A percentile compares a stretch with the other conserved stretches of the same genome.
These are phyloP conservation scores for Cynopterus sphinx DNA, from an alignment of 2,797 vertebrate genomes.

Conservation along the genomic window DNA sequence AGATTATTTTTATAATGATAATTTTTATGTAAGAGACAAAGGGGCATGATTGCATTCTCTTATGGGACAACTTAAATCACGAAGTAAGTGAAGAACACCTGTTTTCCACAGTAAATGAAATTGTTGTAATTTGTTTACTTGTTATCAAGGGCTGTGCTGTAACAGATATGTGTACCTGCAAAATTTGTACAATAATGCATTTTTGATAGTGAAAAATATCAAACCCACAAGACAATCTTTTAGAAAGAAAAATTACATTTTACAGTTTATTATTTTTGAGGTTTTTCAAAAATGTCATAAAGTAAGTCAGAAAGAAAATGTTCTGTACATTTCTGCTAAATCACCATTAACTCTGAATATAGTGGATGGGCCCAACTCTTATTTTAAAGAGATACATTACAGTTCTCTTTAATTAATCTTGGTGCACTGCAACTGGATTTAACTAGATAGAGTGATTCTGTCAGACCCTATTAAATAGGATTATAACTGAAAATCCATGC, in stretches of 20 bases:
- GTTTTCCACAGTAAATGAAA: neutral
- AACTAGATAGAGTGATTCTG: slow-evolving; percentile 76
- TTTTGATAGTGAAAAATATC: slow-evolving; percentile 1
- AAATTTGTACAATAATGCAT: neutral
- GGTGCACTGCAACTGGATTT: slow-evolving; percentile 66
- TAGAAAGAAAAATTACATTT: slow-evolving; percentile 61
- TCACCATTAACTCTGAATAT: slow-evolving; percentile 73
- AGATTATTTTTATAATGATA: neutral
- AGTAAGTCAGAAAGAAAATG: slow-evolving; percentile 59
- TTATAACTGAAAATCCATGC: slow-evolving; percentile 77
- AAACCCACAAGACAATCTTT: neutral
- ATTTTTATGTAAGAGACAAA: neutral
- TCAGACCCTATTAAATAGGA: slow-evolving; percentile 73
- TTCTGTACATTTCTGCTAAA: slow-evolving; percentile 55
- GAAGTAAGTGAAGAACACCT: neutral
- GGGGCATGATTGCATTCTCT: neutral
- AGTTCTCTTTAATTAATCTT: slow-evolving; percentile 78
- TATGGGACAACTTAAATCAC: neutral
- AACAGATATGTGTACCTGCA: neutral
- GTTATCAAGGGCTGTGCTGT: neutral
- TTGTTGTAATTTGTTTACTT: slow-evolving; percentile 35
- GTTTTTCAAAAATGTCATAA: slow-evolving; percentile 74
- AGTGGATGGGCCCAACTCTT: slow-evolving; percentile 33
- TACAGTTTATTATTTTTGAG: slow-evolving; percentile 75
- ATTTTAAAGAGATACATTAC: slow-evolving; percentile 69